phyloP scores from a whole-genome alignment of 30 jellyfish, hydroid and myxozoan species.

The Chrysaora quinquecirrha region DNA sequence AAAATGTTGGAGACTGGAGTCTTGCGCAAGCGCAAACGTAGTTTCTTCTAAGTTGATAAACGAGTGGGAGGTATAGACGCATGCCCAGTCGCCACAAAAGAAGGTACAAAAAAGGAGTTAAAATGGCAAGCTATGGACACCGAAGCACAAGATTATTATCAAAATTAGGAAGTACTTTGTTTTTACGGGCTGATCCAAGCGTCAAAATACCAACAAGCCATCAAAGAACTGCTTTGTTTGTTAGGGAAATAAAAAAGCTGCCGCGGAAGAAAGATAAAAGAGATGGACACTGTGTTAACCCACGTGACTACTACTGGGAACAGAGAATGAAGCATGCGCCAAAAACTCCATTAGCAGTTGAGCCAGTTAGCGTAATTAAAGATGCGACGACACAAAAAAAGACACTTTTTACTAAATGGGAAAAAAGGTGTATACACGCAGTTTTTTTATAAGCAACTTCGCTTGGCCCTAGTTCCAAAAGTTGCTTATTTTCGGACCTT shows the following conservation, averaged over 20 bases:
- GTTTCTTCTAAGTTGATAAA: no score
- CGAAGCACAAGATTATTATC: background rate
- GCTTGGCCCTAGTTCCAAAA: no score
- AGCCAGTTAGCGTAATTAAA: background rate
- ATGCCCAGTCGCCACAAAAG: no score
- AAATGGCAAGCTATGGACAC: no score
- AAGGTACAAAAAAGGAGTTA: no score
- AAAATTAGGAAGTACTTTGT: background rate
- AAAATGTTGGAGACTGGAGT: no score
- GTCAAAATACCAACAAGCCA: background rate
- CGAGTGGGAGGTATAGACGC: no score
- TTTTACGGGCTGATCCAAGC: background rate
- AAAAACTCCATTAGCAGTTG: constrained; percentile 50
- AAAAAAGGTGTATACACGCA: no score
- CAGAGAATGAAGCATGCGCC: constrained; percentile 40
- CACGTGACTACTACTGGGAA: constrained; percentile 53
- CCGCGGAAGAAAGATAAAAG: constrained; percentile 10
- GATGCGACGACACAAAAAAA: background rate
- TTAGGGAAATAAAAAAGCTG: constrained; percentile 20
- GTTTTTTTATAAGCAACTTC: no score
- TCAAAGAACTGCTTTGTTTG: background rate
- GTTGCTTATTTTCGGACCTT: no score
- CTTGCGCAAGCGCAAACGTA: no score
- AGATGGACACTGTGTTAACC: constrained; percentile 39
- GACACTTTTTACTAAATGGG: background rate